Percentiles rank a stretch among this genome's conserved stretches.
Evolutionary conservation across 2,113 vertebrate species (phyloP).

Genomic region (Aphyosemion australe): DNA sequence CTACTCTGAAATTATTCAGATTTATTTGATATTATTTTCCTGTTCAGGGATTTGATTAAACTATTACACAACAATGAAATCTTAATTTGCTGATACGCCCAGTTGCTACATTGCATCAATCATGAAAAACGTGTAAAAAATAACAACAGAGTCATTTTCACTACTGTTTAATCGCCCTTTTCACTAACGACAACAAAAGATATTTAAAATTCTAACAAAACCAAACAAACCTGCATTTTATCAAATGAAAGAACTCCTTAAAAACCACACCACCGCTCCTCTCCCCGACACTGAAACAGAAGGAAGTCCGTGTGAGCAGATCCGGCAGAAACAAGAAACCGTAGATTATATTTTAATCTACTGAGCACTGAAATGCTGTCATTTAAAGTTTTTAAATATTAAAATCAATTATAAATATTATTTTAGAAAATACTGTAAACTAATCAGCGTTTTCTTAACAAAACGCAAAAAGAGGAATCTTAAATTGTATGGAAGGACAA

Average conservation of each 20-base stretch:
- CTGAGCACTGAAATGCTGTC: no score
- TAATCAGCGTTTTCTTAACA: no score
- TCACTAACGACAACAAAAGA: fast-evolving
- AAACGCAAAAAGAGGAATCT: neutral
- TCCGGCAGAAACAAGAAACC: slow-evolving; percentile 54
- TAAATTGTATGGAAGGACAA: slow-evolving; percentile 22
- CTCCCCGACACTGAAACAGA: slow-evolving; percentile 60
- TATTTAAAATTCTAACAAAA: neutral
- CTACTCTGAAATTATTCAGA: no score
- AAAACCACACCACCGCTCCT: slow-evolving; percentile 58
- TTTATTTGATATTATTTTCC: no score
- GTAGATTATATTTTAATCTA: fast-evolving
- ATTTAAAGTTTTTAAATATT: no score
- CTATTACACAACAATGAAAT: no score
- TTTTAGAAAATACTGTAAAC: no score
- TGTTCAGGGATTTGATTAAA: no score
- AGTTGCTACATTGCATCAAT: neutral
- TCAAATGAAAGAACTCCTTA: neutral
- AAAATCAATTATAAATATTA: no score
- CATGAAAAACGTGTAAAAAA: neutral
- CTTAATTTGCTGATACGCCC: neutral
- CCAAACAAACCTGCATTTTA: slow-evolving; percentile 78
- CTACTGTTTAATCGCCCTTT: neutral
- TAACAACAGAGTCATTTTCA: neutral
- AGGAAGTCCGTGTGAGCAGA: slow-evolving; percentile 25